Evolutionary conservation across 2,888 invertebrate genomes (phyloP), one percentile per base, ranked within the genome.

Genomic region (Macrosoma leucophasiata): DNA sequence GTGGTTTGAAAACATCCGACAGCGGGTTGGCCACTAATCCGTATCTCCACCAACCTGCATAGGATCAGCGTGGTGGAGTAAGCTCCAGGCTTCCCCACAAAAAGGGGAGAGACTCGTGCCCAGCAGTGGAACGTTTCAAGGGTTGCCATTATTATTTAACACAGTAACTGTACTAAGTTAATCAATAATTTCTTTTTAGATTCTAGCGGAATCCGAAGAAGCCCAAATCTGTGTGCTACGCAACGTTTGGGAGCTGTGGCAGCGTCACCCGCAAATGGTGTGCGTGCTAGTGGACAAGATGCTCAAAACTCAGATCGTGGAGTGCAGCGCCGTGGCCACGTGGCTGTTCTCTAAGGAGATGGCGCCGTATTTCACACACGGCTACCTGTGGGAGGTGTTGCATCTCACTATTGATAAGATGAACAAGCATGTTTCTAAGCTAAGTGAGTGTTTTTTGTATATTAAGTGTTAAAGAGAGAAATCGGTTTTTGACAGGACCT

Each of bases 291-390:
- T 97, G 3, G 98, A 99, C 79, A 98, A 99, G 81, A 90, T 99
- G 86, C 86, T 99, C 21, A 98, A 98, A 84, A 97, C 97, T 13
- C 96, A 97, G 75, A 93, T 99, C 32, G 94, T 99, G 30, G 97
- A 98, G 68, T 97, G 97, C 68, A 94, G 96, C 33, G 94, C 97
- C 0, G 97, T 99, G 8, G 97, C 98, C 26, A 97, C 96, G 50
- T 99, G 98, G 98, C 91, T 98, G 43, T 98, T 98, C 82, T 95
- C 96, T 3, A 94, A 94, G 73, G 94, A 95, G 68, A 97, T 98
- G 96, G 88, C 90, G 10, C 84, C 88, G 0, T 95, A 93, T 74
- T 97, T 98, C 72, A 97, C 97, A 0, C 95, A 96, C 74, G 89
- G 92, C 60, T 97, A 95, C 70, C 88, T 98, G 11, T 99, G 98